Base-by-base conservation (phyloP, 2,888 invertebrate species). In the Pseudolycoriella hygida region DNA sequence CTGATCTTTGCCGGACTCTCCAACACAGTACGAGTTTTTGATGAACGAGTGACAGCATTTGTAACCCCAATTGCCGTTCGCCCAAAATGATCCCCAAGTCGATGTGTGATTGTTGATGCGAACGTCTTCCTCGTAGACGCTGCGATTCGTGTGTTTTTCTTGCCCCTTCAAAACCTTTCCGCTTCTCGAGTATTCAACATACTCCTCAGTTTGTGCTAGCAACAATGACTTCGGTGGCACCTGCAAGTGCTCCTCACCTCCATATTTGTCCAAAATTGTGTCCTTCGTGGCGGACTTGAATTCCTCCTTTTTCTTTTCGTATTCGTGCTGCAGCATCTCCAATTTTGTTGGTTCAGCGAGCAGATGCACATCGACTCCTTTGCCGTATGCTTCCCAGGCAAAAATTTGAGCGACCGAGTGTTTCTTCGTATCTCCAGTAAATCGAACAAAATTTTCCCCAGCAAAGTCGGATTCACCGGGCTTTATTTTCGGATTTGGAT, bases 341-440 rank as follows among this genome's bases (percentile, higher is more conserved):
- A 97, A 68, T 65, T 96, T 96, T 11, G 98, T 99, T 6, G 98
- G 98, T 63, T 98, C 98, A 3, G 97, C 97, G 52, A 97, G 72
- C 46, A 96, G 72, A 62, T 96, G 92, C 18, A 94, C 90, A 67
- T 94, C 93, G 0, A 94, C 83, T 3, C 94, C 93, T 53, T 81
- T 77, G 46, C 87, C 83, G 58, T 87, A 85, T 3, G 94, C 94
- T 58, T 96, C 93, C 96, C 97, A 97, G 3, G 96, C 94, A 72
- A 97, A 97, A 58, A 92, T 60, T 61, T 97, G 96, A 14, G 92
- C 88, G 12, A 77, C 77, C 1, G 92, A 87, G 65, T 97, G 96
- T 48, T 79, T 74, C 37, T 76, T 73, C 1, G 97, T 96, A 66
- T 97, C 97, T 11, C 98, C 98, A 34, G 87, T 80, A 62, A 87